Evolutionary conservation across 2,888 invertebrate species (phyloP).

Genomic region (Andrena trimmerana): DNA sequence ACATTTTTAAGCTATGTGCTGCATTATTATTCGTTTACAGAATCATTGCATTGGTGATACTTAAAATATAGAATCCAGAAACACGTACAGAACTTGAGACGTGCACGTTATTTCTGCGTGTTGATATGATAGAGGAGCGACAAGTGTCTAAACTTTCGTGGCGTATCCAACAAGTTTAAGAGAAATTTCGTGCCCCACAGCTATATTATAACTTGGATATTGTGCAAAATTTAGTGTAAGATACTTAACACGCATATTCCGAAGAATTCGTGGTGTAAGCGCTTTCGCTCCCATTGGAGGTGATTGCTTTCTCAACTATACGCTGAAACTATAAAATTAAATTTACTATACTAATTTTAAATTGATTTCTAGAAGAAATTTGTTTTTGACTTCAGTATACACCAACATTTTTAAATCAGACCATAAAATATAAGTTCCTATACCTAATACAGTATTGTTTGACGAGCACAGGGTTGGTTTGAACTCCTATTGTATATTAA

Average conservation of each 20-base stretch:
- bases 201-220: slow-evolving; percentile 27
- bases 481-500: too few relatives aligned
- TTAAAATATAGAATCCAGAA: slow-evolving; percentile 1
- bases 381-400: too few relatives aligned
- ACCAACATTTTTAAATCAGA: too few relatives aligned
- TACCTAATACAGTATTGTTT: too few relatives aligned
- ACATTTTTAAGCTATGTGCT: too few relatives aligned
- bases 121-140: slow-evolving; percentile 5
- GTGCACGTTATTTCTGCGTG: slow-evolving; percentile 14
- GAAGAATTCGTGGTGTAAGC: not conserved
- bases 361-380: too few relatives aligned
- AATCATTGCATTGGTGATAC: not conserved
- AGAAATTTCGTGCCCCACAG: slow-evolving; percentile 17
- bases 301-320: too few relatives aligned
- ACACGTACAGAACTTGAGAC: not conserved
- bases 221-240: slow-evolving; percentile 8
- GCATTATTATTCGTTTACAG: not conserved
- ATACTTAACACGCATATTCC: not conserved
- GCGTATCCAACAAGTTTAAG: slow-evolving; percentile 29
- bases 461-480: too few relatives aligned
- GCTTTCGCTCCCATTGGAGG: too few relatives aligned
- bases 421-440: too few relatives aligned
- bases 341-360: too few relatives aligned
- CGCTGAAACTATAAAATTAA: too few relatives aligned
- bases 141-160: slow-evolving; percentile 35